These are phyloP conservation scores for Varanus komodoensis DNA, from an alignment of 2,113 vertebrate species.

Conservation along the genomic window DNA sequence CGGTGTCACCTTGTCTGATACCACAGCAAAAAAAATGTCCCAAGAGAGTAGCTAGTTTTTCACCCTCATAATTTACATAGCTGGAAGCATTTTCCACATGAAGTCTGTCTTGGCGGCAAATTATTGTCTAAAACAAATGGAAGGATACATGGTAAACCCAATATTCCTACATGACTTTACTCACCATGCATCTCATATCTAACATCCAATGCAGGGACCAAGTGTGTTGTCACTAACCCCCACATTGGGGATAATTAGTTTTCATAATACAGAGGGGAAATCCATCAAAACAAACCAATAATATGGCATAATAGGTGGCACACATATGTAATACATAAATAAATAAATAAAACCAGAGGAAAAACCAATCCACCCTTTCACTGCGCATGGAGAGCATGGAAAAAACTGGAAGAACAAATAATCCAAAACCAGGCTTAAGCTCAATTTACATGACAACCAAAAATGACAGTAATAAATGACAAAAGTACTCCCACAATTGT, in stretches of 20 bases:
- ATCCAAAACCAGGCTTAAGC: conserved; percentile 6
- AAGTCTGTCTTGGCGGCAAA: neutral
- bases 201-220: fast-evolving
- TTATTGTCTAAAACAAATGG: neutral
- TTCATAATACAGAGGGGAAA: conserved; percentile 5
- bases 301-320: neutral
- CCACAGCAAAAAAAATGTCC: neutral
- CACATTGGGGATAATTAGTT: neutral
- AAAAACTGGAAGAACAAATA: conserved; percentile 33
- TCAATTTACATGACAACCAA: conserved; percentile 18
- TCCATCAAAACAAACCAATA: conserved; percentile 27
- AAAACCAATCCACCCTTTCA: too few relatives aligned
- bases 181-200: neutral
- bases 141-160: neutral
- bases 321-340: too few relatives aligned
- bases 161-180: neutral
- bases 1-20: neutral
- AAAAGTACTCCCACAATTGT: conserved; percentile 18
- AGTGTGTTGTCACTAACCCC: conserved; percentile 6
- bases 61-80: conserved; percentile 1
- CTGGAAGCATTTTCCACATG: neutral
- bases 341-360: too few relatives aligned
- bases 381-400: neutral
- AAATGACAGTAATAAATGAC: conserved; percentile 36
- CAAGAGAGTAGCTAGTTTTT: neutral